These are phyloP conservation scores for Cinara cedri DNA, from an alignment of 2,888 invertebrate genomes.

Conservation along the genomic window DNA sequence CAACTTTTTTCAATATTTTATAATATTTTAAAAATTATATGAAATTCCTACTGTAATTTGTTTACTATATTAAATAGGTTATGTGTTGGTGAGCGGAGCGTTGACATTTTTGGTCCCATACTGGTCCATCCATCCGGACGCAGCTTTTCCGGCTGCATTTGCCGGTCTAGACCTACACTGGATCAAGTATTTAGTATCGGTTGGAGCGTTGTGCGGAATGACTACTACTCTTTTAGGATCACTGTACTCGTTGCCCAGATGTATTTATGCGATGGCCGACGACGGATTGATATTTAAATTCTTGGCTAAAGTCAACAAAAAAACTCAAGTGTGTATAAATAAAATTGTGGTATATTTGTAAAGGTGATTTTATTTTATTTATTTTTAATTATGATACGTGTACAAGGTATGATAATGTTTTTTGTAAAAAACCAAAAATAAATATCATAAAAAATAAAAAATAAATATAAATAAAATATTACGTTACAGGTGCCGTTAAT, in stretches of 20 bases:
- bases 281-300: slow-evolving; percentile 85
- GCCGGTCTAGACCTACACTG: slow-evolving; percentile 76
- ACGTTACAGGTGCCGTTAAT: slow-evolving; percentile 73
- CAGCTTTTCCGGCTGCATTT: slow-evolving; percentile 82
- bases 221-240: slow-evolving; percentile 86
- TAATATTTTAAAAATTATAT: no score
- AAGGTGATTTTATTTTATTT: no score
- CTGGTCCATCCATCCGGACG: slow-evolving; percentile 74
- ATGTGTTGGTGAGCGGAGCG: slow-evolving; percentile 81
- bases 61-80: slow-evolving; percentile 63
- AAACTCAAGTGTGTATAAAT: slow-evolving; percentile 73
- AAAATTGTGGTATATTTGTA: no score
- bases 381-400: no score
- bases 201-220: slow-evolving; percentile 91
- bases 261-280: slow-evolving; percentile 88
- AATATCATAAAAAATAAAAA: background rate
- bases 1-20: no score
- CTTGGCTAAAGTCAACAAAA: slow-evolving; percentile 76
- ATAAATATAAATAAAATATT: background rate
- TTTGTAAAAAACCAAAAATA: no score
- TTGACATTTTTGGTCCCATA: slow-evolving; percentile 83
- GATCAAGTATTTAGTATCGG: slow-evolving; percentile 81
- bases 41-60: no score
- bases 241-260: slow-evolving; percentile 82
- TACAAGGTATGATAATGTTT: no score